phyloP scores from a whole-genome alignment of 2,113 vertebrate genomes.

The Leucopsar rothschildi region DNA sequence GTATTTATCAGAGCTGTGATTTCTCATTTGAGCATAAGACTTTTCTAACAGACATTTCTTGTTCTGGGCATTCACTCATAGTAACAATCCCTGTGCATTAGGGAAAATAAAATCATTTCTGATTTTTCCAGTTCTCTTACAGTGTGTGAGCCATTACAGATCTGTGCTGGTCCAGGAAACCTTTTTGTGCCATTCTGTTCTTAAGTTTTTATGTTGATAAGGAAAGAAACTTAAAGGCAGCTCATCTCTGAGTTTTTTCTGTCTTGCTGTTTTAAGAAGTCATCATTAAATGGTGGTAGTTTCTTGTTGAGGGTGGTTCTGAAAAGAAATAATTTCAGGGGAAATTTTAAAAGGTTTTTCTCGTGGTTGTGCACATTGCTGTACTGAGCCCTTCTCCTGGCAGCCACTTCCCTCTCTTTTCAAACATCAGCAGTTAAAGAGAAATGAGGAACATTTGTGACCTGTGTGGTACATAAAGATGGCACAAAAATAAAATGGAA shows the following conservation, averaged over 20 bases:
- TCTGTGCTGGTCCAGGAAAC: not conserved
- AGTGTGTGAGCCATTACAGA: not conserved
- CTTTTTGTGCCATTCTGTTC: not conserved
- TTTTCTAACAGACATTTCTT: not conserved
- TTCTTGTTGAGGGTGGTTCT: not conserved
- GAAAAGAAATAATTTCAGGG: not conserved
- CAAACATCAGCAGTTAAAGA: not conserved
- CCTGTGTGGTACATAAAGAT: not conserved
- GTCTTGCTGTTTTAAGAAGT: not conserved
- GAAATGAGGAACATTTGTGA: not conserved
- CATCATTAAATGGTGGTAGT: rapidly evolving
- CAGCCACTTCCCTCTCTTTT: not conserved
- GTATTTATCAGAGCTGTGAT: not conserved
- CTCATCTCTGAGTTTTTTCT: not conserved
- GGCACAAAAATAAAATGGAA: not conserved
- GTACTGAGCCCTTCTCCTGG: not conserved
- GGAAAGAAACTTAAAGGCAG: not conserved
- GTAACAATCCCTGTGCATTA: not conserved
- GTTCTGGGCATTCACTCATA: not conserved
- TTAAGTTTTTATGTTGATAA: not conserved
- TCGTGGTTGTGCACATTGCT: not conserved
- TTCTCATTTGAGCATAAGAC: not conserved
- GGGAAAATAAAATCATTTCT: not conserved
- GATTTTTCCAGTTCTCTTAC: not conserved
- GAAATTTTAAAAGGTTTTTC: not conserved